Evolutionary conservation across 2,113 vertebrate species (phyloP).

Genomic region (Erinaceus europaeus): DNA sequence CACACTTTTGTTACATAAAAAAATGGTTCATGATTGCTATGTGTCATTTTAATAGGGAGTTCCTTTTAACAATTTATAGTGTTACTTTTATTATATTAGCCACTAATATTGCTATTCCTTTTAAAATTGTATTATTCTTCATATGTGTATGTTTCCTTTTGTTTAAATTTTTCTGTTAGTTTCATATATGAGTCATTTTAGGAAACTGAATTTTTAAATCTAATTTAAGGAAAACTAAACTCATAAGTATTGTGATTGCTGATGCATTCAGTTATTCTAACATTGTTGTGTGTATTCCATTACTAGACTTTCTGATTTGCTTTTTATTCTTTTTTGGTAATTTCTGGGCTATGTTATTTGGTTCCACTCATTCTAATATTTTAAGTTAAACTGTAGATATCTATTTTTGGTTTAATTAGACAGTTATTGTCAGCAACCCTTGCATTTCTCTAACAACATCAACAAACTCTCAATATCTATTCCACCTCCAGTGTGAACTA

Average conservation of each 20-base stretch:
- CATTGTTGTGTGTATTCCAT: neutral
- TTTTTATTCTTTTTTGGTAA: neutral
- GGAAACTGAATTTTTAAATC: neutral
- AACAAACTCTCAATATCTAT: neutral
- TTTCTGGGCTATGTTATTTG: neutral
- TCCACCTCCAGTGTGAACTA: neutral
- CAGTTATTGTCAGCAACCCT: neutral
- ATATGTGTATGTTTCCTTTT: neutral
- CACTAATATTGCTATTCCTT: neutral
- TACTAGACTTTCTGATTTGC: neutral
- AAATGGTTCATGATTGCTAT: slow-evolving; percentile 17
- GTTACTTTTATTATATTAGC: slow-evolving; percentile 21
- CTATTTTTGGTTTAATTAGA: neutral
- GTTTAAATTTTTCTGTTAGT: slow-evolving; percentile 6
- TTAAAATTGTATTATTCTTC: neutral
- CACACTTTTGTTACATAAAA: neutral
- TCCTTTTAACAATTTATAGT: neutral
- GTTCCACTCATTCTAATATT: slow-evolving; percentile 7
- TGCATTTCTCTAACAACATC: neutral
- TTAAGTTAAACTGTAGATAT: neutral
- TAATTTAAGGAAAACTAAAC: neutral
- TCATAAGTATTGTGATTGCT: neutral
- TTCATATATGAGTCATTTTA: neutral
- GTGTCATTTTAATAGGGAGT: slow-evolving; percentile 20
- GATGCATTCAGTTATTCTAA: neutral